A percentile compares a stretch with the other conserved stretches of the same genome.
phyloP scores from a whole-genome alignment of 2,797 vertebrate species.

The Sebastes matsubarae region DNA sequence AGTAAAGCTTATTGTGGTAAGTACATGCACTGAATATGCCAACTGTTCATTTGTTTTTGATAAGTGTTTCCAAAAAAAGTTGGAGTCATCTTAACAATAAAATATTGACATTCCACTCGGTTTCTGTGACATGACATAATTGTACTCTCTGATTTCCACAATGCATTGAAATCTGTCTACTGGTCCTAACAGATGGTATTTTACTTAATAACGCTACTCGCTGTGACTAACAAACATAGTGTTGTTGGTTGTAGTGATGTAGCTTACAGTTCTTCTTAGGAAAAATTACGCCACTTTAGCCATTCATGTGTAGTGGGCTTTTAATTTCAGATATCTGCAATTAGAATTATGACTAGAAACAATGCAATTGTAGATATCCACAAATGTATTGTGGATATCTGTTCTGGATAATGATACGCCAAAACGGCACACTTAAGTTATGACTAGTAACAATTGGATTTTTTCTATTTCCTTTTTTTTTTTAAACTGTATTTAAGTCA shows the following conservation, averaged over 20 bases:
- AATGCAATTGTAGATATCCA: background rate
- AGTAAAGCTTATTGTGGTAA: conserved; percentile 47
- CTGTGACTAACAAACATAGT: background rate
- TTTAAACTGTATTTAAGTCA: too few relatives aligned
- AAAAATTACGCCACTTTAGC: background rate
- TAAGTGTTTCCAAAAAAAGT: conserved; percentile 58
- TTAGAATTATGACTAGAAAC: background rate
- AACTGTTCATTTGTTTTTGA: conserved; percentile 55
- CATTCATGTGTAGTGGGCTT: background rate
- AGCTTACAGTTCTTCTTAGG: background rate
- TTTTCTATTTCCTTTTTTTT: too few relatives aligned
- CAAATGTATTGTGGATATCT: background rate
- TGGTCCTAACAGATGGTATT: too few relatives aligned
- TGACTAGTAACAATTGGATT: too few relatives aligned
- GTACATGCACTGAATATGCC: conserved; percentile 74
- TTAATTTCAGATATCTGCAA: background rate
- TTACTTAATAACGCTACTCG: too few relatives aligned
- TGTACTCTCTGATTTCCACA: background rate
- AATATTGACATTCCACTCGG: conserved; percentile 78
- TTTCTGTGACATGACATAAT: background rate
- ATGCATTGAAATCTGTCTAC: background rate
- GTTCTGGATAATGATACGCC: too few relatives aligned
- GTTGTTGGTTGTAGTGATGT: background rate
- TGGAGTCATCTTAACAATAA: conserved; percentile 76
- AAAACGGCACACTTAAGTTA: too few relatives aligned